Conservation (phyloP, 2,797 vertebrate species). For the Sebastes vulpes region DNA sequence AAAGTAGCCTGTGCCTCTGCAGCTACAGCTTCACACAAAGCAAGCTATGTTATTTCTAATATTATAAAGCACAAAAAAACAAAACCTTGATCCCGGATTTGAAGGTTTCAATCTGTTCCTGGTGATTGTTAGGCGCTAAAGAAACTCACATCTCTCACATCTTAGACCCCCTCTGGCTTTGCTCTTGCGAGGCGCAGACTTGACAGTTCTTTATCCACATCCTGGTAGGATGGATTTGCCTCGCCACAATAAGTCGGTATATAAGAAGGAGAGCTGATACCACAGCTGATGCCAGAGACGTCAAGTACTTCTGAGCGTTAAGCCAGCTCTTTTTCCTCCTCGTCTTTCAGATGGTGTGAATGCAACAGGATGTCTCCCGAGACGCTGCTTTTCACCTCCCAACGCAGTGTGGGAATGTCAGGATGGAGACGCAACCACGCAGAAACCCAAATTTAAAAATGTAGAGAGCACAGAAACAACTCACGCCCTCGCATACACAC, state of each 20-base stretch:
- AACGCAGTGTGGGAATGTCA: neutral
- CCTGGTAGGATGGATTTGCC: conserved; percentile 38
- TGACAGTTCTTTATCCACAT: conserved; percentile 42
- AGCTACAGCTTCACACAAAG: neutral
- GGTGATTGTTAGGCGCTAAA: conserved; percentile 6
- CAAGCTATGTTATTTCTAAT: neutral
- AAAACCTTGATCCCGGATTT: conserved; percentile 8
- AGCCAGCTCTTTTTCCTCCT: conserved; percentile 29
- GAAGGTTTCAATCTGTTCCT: conserved; percentile 21
- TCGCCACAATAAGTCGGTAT: conserved; percentile 13
- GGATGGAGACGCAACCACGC: neutral
- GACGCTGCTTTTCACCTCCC: conserved; percentile 14
- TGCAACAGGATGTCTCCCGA: conserved; percentile 12
- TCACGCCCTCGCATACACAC: neutral
- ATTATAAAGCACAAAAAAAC: conserved; percentile 1
- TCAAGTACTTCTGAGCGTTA: conserved; percentile 16
- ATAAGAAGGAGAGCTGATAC: conserved; percentile 8
- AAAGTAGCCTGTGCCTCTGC: neutral
- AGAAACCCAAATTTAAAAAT: conserved; percentile 13
- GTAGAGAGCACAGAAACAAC: neutral
- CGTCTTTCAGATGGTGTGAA: conserved; percentile 32
- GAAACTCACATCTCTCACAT: conserved; percentile 17
- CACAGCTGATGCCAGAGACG: conserved; percentile 10
- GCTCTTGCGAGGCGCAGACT: conserved; percentile 2
- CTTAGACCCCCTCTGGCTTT: conserved; percentile 22